Evolutionary conservation across 1,140 invertebrate species (phyloP), one percentile per base, ranked within the genome.

Genomic region (Neodiprion virginianus): DNA sequence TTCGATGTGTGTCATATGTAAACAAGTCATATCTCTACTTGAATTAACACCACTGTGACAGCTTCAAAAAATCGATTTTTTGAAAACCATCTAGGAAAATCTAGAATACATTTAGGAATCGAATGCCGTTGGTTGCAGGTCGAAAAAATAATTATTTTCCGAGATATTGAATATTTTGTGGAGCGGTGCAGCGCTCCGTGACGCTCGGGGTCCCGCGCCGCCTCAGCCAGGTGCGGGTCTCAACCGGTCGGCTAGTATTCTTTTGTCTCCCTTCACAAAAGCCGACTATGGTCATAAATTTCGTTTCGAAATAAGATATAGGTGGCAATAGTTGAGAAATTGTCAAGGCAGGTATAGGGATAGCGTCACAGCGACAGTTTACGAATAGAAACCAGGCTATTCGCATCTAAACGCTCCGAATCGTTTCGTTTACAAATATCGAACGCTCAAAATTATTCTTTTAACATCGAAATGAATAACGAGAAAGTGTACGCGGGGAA

Each of bases 401-500:
- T 73, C 53, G 66, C 49, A n/a, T 67, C 65, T 66, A 66, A 65
- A 47, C 72, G 72, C 53, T 67, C 72, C 53, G 28, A 40, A 40
- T 40, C 28, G 28, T 40, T 40, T 40, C 28, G 28, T 40, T 40
- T 40, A 40, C 5, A 48, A 67, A 66, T 73, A 21, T 67, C 12
- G 67, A 73, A 48, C 48, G 66, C 48, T 28, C 66, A 67, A 40
- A 73, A 73, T 67, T 73, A 66, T 73, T 67, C 7, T 73, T 68
- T 68, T 48, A 47, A 67, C 12, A 40, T 48, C 28, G 48, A 73
- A 67, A 73, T 68, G 66, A 48, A 68, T 1, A 17, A 73, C 21
- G 23, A 73, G 40, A 68, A 73, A 73, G 72, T 73, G 72, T 73
- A 67, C 48, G 23, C 61, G 40, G 72, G 72, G 65, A 73, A 68